Base-by-base conservation (phyloP, 2,113 vertebrate genomes). In the Trinectes maculatus region DNA sequence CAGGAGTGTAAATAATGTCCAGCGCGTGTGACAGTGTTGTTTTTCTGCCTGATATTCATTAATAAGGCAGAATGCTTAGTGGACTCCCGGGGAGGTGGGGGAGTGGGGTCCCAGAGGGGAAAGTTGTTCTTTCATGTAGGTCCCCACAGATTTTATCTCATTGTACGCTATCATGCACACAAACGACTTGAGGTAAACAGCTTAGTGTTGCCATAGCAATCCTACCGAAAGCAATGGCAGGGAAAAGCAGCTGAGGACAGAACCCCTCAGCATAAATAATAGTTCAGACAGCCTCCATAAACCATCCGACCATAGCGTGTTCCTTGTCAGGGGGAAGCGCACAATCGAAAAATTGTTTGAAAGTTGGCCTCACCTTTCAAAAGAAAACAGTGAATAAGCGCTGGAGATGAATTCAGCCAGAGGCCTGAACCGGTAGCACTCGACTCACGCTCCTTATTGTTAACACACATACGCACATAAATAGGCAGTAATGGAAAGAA, bases 141-240 rank as follows among this genome's bases (percentile, higher is more conserved):
- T 93, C 90, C 89, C 89, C 59, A 61, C 85, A 88, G 93, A 92
- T 91, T 91, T 87, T 85, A 91, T 92, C 85, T 72, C 87, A 80
- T 88, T 79, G 90, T 87, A 89, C 58, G 86, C 90, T 86, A 91
- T 92, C 89, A 85, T 91, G 91, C 88, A 88, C 92, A 88, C 89
- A 90, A 90, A 91, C 72, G 83, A 87, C 82, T 89, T 86, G 87
- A 90, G 85, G 91, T 93, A 93, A 93, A 93, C 92, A 92, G 79
- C 79, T 74, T 84, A 70, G 67, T 43, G 92, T 93, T 91, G 71
- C 93, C 91, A 93, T 92, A 93, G 92, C 85, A 57, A 93, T 93
- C 65, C 83, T 86, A 90, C 84, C 89, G 90, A 90, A 86, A 78
- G 83, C 86, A 81, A 74, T 70, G 74, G 83, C 69, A 74, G 22